Evolutionary conservation across 2,888 invertebrate genomes (phyloP).

Genomic region (Hanleya hanleyi): DNA sequence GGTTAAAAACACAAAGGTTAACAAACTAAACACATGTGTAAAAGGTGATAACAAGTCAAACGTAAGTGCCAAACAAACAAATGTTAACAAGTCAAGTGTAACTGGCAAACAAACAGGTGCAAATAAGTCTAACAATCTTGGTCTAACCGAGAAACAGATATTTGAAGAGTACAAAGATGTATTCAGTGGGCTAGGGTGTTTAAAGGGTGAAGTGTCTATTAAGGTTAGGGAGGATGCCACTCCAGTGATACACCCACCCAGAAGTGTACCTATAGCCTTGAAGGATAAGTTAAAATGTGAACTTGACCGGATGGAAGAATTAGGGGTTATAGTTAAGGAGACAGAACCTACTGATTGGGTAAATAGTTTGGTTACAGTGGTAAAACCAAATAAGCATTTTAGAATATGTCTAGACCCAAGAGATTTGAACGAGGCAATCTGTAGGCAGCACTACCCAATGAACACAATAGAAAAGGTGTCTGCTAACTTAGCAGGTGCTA

Average conservation of each 20-base stretch:
- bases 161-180: too few relatives aligned
- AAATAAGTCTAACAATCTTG: too few relatives aligned
- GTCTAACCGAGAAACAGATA: too few relatives aligned
- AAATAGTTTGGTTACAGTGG: constrained; percentile 17
- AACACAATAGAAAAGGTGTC: constrained; percentile 27
- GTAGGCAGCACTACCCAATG: constrained; percentile 15
- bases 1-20: too few relatives aligned
- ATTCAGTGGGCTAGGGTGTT: not conserved
- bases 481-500: constrained; percentile 15
- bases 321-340: not conserved
- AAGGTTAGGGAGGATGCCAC: too few relatives aligned
- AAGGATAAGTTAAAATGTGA: constrained; percentile 4
- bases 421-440: constrained; percentile 17
- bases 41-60: too few relatives aligned
- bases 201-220: not conserved
- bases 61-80: too few relatives aligned
- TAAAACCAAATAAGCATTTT: constrained; percentile 9
- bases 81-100: too few relatives aligned
- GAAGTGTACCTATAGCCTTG: constrained; percentile 13
- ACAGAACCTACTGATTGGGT: constrained; percentile 22
- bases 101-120: too few relatives aligned
- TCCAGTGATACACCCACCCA: constrained; percentile 13
- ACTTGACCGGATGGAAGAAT: constrained; percentile 18
- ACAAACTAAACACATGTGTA: too few relatives aligned
- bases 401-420: constrained; percentile 26